A percentile compares a stretch with the other conserved stretches of the same genome.
These are phyloP conservation scores for Mus spretus DNA, from an alignment of 2,797 vertebrate genomes.

Conservation along the genomic window DNA sequence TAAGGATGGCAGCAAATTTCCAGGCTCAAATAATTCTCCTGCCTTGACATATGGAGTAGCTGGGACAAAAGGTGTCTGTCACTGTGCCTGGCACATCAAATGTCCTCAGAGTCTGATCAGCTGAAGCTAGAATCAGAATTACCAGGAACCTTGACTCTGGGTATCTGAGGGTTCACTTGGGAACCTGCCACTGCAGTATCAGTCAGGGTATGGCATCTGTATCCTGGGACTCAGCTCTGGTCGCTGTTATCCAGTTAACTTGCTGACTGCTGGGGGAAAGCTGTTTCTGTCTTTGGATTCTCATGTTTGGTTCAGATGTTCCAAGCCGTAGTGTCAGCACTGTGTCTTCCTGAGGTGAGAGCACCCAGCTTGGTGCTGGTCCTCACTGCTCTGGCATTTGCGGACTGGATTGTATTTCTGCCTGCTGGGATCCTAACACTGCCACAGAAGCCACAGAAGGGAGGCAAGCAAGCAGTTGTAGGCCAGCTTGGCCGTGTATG, in stretches of 20 bases:
- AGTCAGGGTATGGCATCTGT: not conserved
- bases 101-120: slow-evolving; percentile 45
- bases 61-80: not conserved
- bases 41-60: not conserved
- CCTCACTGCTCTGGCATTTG: not conserved
- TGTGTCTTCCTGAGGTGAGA: not conserved
- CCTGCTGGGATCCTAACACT: not conserved
- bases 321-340: not conserved
- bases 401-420: not conserved
- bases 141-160: not conserved
- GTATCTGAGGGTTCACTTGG: not conserved
- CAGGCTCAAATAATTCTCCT: not conserved
- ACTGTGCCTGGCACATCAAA: not conserved
- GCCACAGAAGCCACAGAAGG: slow-evolving; percentile 20
- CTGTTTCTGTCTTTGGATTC: slow-evolving; percentile 13
- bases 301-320: not conserved
- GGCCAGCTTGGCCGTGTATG: not conserved
- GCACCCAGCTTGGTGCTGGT: not conserved
- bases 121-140: slow-evolving; percentile 12
- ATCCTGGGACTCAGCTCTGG: not conserved
- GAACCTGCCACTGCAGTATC: slow-evolving; percentile 38
- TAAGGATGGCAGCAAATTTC: not conserved
- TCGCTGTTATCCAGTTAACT: not conserved
- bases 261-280: not conserved
- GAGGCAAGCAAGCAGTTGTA: not conserved